Conservation (phyloP, 2,888 invertebrate genomes). For the Drosophila neutralis region DNA sequence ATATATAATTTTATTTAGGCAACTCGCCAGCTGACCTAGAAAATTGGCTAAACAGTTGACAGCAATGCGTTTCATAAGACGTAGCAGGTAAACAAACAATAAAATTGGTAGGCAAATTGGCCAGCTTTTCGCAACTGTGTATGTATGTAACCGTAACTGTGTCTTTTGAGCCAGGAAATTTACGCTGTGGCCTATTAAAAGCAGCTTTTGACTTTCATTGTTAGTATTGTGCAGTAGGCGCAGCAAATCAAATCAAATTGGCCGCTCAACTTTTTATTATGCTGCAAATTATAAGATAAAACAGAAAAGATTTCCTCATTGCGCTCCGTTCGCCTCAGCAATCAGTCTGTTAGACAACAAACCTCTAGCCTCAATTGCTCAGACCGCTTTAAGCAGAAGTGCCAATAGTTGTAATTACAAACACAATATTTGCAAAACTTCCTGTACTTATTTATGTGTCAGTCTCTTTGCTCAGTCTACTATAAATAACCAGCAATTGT, state of each 20-base stretch:
- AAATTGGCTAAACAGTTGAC: slow-evolving; percentile 40
- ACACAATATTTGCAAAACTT: slow-evolving; percentile 19
- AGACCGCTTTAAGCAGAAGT: slow-evolving; percentile 27
- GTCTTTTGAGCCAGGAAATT: slow-evolving; percentile 64
- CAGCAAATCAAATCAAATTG: slow-evolving; percentile 46
- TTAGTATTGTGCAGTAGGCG: slow-evolving; percentile 43
- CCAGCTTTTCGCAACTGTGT: slow-evolving; percentile 51
- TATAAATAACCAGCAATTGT: not conserved
- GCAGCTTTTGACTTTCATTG: slow-evolving; percentile 57
- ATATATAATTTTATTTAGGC: slow-evolving; percentile 21
- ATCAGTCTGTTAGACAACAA: slow-evolving; percentile 37
- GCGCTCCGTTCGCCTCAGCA: slow-evolving; percentile 41
- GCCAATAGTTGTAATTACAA: slow-evolving; percentile 6
- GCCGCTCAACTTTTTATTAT: slow-evolving; percentile 37
- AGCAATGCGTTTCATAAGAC: slow-evolving; percentile 45
- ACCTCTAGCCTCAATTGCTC: not conserved
- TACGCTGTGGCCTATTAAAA: slow-evolving; percentile 63
- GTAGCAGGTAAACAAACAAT: slow-evolving; percentile 3
- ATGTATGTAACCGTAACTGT: slow-evolving; percentile 35
- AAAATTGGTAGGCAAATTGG: slow-evolving; percentile 60
- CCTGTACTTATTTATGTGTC: slow-evolving; percentile 10
- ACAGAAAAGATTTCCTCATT: slow-evolving; percentile 68
- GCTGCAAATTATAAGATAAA: slow-evolving; percentile 39
- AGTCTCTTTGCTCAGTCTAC: not conserved
- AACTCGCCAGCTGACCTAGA: slow-evolving; percentile 62